Evolutionary conservation across 2,113 vertebrate species (phyloP).

Genomic region (Fregetta grallaria): DNA sequence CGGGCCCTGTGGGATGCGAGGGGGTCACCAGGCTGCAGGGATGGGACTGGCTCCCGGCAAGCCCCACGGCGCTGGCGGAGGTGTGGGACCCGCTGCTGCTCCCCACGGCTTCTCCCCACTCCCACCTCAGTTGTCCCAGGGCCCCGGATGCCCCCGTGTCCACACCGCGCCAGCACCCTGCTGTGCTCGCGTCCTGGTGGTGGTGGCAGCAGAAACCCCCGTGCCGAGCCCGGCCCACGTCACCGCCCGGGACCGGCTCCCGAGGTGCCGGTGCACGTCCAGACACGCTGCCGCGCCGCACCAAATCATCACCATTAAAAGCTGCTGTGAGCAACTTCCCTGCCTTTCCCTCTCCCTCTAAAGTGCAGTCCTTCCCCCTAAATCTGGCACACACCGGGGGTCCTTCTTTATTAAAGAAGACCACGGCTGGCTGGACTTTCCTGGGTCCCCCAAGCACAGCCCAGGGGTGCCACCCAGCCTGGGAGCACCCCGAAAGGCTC

Average conservation of each 20-base stretch:
- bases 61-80: fast-evolving
- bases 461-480: neutral
- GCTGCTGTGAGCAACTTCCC: neutral
- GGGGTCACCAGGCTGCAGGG: fast-evolving
- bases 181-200: fast-evolving
- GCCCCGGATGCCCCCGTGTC: fast-evolving
- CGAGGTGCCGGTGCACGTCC: neutral
- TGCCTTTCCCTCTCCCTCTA: neutral
- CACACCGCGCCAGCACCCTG: neutral
- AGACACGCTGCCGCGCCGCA: neutral
- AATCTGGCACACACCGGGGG: neutral
- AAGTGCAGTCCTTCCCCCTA: neutral
- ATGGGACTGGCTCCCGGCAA: fast-evolving
- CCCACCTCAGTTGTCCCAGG: fast-evolving
- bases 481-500: fast-evolving
- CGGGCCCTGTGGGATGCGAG: neutral
- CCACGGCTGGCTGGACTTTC: fast-evolving
- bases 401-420: neutral
- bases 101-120: neutral
- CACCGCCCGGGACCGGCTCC: neutral
- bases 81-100: neutral
- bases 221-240: fast-evolving
- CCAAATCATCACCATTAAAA: neutral
- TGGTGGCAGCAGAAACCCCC: neutral
- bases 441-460: neutral